Percentiles rank a stretch among this genome's conserved stretches.
phyloP scores from a whole-genome alignment of 2,113 vertebrate species.

The Willisornis vidua region DNA sequence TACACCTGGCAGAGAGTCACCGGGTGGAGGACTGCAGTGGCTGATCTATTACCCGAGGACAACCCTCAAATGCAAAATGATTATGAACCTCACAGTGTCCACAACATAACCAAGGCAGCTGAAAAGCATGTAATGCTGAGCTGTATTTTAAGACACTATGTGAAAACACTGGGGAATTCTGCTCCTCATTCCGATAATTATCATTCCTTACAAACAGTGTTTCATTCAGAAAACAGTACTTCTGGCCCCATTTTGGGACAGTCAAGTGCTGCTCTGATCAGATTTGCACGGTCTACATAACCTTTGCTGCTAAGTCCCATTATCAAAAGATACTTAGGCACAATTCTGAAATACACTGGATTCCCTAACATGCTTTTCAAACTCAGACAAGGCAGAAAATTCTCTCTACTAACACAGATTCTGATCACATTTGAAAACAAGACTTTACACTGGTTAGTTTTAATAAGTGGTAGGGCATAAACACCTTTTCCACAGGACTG shows the following conservation, averaged over 20 bases:
- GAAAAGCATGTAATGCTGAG: background rate
- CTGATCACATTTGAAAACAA: background rate
- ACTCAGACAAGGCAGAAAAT: background rate
- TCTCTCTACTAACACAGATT: background rate
- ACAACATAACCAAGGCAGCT: background rate
- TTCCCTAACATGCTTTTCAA: background rate
- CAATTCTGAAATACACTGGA: background rate
- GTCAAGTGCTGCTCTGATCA: accelerated
- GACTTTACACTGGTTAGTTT: background rate
- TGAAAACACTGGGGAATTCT: background rate
- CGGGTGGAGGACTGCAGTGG: background rate
- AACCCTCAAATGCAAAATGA: background rate
- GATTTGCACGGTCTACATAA: background rate
- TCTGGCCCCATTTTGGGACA: background rate
- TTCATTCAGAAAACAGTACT: background rate
- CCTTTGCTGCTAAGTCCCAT: background rate
- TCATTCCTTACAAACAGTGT: background rate
- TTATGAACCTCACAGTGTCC: accelerated
- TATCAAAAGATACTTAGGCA: background rate
- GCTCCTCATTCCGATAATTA: background rate
- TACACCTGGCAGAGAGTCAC: background rate
- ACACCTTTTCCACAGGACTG: background rate
- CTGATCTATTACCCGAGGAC: background rate
- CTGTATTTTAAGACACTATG: background rate
- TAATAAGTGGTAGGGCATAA: background rate